Percentiles rank a stretch among this genome's conserved stretches.
These are phyloP conservation scores for Neolamprologus brichardi DNA, from an alignment of 2,113 vertebrate genomes.

Conservation along the genomic window DNA sequence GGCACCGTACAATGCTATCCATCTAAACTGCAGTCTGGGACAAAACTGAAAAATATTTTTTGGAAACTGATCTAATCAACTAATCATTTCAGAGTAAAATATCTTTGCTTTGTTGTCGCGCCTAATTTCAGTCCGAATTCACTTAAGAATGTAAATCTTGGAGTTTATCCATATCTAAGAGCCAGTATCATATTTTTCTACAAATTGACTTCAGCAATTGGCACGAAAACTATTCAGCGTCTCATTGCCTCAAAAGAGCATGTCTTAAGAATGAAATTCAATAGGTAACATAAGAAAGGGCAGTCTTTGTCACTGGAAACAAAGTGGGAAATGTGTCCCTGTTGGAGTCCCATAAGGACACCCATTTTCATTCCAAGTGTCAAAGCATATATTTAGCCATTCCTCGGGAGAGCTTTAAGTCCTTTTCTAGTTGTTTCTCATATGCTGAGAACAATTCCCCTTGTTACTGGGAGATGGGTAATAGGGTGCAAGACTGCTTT, in stretches of 20 bases:
- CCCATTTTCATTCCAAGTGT: background rate
- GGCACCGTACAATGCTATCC: background rate
- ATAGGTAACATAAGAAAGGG: background rate
- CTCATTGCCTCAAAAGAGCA: background rate
- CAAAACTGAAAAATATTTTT: background rate
- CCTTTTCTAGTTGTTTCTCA: background rate
- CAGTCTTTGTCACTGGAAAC: background rate
- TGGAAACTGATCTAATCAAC: background rate
- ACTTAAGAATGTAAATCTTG: background rate
- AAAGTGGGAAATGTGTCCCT: background rate
- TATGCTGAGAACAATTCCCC: background rate
- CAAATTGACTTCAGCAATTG: background rate
- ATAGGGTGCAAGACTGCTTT: background rate
- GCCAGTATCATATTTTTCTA: background rate
- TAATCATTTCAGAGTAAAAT: background rate
- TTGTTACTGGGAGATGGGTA: background rate
- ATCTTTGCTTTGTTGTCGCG: background rate
- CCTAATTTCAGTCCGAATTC: background rate
- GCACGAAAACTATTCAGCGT: background rate
- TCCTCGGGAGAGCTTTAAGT: background rate
- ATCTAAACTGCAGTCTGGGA: background rate
- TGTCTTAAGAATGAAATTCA: background rate
- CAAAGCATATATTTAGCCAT: constrained; percentile 20
- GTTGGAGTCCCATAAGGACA: constrained; percentile 4
- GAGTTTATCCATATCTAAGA: background rate